Evolutionary conservation across 2,888 invertebrate genomes (phyloP), one percentile per base, ranked within the genome.

Genomic region (Noctua comes): DNA sequence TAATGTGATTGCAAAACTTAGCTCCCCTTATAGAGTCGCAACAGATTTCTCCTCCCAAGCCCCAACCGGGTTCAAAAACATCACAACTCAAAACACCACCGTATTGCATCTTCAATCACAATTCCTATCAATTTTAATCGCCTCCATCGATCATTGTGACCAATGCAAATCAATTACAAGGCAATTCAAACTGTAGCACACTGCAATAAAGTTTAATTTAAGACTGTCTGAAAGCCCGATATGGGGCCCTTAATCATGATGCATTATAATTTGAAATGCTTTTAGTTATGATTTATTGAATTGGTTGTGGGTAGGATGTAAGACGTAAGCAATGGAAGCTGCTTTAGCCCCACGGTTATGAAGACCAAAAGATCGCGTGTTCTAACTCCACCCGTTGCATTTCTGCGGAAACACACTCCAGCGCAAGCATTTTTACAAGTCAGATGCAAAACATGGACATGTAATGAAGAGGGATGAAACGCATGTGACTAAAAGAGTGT

Each of bases 211-310:
- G 83, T 82, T 73, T 51, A 86, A 89, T 88, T 87, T 81, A 31
- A 83, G 73, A 76, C 73, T 77, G 82, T 78, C 76, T 68, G 51
- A 54, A 27, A 68, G 46, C 24, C 68, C 54, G 43, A 65, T 71
- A 82, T 64, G 74, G 62, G 70, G 66, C 84, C 80, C 73, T 86
- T 89, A 89, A 88, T 78, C 69, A 75, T 84, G 82, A 86, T 83
- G 51, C 81, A 88, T 88, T 72, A 74, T 69, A 64, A 73, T 81
- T 84, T 70, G 70, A 73, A 83, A 82, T 68, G 80, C 76, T 70
- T 85, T 85, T 81, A 86, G 75, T 59, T 57, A 64, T 80, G 81
- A 84, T 80, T 85, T 85, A 85, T 86, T 84, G 72, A 62, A 68
- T 76, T 70, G 77, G n/a, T 76, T 68, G 31, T 70, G 43, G 27